These are phyloP conservation scores for Ursus arctos DNA, from an alignment of 2,113 vertebrate genomes.

Conservation along the genomic window DNA sequence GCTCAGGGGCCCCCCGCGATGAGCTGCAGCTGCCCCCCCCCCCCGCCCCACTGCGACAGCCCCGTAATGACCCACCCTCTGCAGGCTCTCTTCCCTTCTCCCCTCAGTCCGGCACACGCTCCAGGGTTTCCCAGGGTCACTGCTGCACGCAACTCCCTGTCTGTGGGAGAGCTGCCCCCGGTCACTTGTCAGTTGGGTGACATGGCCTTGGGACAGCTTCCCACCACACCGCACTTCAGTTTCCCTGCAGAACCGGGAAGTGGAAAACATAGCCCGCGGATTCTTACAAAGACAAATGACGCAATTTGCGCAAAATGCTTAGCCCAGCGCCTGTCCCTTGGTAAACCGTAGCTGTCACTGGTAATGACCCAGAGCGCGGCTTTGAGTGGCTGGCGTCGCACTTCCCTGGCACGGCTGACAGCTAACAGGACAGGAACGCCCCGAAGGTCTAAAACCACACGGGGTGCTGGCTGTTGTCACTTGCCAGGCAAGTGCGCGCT, in stretches of 20 bases:
- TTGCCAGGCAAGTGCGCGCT: neutral
- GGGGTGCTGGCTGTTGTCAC: rapidly evolving
- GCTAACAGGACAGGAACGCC: neutral
- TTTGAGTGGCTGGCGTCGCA: neutral
- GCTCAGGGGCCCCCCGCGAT: neutral
- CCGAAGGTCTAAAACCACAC: rapidly evolving
- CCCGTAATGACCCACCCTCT: rapidly evolving
- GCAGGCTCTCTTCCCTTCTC: rapidly evolving
- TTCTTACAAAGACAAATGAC: neutral
- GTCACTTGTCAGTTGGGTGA: neutral
- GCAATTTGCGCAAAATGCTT: neutral
- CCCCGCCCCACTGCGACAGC: neutral
- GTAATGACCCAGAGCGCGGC: neutral
- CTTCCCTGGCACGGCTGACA: neutral
- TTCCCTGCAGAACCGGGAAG: neutral
- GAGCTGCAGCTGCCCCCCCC: neutral
- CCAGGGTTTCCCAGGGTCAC: neutral
- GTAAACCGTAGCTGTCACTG: neutral
- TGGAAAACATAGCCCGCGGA: rapidly evolving
- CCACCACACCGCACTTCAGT: rapidly evolving
- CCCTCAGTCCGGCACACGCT: rapidly evolving
- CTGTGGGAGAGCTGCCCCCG: rapidly evolving
- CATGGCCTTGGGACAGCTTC: neutral
- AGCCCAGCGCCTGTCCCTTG: neutral
- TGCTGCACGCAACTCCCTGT: neutral